Percentiles rank a stretch among this genome's conserved stretches.
Evolutionary conservation across 2,888 invertebrate species (phyloP).

Genomic region (Liodrosophila aerea): DNA sequence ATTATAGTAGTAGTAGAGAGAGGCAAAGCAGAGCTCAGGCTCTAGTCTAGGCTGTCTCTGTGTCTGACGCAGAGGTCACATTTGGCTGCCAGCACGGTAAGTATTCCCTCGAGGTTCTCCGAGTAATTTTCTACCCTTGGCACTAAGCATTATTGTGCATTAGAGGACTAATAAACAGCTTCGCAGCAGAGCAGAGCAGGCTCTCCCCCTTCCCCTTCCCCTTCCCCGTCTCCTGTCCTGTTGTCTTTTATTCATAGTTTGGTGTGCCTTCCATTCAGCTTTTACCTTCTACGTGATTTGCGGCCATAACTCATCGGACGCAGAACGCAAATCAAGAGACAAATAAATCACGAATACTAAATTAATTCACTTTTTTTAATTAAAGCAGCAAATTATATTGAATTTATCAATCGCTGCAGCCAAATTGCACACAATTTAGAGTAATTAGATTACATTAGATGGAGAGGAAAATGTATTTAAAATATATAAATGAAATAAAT

Average conservation of each 20-base stretch:
- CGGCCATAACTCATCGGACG: conserved; percentile 77
- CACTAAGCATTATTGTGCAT: conserved; percentile 81
- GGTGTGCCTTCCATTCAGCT: conserved; percentile 57
- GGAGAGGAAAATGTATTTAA: too few relatives aligned
- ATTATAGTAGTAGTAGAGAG: conserved; percentile 24
- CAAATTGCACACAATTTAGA: conserved; percentile 31
- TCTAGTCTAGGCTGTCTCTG: conserved; percentile 13
- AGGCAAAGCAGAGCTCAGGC: neutral
- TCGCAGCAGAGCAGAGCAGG: conserved; percentile 55
- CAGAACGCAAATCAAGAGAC: conserved; percentile 68
- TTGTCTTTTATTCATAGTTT: conserved; percentile 58
- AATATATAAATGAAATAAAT: neutral
- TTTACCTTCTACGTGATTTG: conserved; percentile 81
- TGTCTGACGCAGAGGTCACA: conserved; percentile 77
- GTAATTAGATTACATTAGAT: too few relatives aligned
- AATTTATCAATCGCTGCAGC: conserved; percentile 5
- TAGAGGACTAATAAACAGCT: conserved; percentile 82
- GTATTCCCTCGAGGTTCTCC: conserved; percentile 78
- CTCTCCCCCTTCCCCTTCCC: conserved; percentile 1
- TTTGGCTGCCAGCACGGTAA: conserved; percentile 72
- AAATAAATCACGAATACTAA: conserved; percentile 73
- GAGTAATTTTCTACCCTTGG: conserved; percentile 77
- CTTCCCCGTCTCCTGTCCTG: conserved; percentile 7
- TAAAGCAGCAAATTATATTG: conserved; percentile 42
- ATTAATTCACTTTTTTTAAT: conserved; percentile 75